Base-by-base conservation (phyloP, 35 echinoderm and acorn worm genomes). In the Anneissia japonica region DNA sequence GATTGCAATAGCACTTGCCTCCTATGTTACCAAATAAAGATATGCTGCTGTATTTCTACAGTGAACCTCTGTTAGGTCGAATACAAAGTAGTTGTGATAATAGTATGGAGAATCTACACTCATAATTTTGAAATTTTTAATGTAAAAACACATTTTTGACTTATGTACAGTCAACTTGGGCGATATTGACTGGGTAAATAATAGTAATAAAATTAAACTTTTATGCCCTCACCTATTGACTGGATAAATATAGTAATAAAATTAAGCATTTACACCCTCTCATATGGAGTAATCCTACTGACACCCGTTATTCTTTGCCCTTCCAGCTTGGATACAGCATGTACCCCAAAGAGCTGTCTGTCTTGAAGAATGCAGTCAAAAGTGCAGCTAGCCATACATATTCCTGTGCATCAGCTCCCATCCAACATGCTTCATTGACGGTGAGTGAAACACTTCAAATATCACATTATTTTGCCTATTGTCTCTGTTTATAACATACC, bases 321-420 rank as follows among this genome's bases (percentile, higher is more conserved):
- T 4, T 83, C 23, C 64, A 99, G 96, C 83, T 93, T 51, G 96
- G 96, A 21, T 99, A 94, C 79, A 85, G 81, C 46, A 91, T 99
- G 35, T 99, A 88, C 75, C 96, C 96, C 11, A 88, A 79, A 3
- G 79, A 90, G 32, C 46, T 99, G 32, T 31, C 83, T 1, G 83
- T 21, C 21, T 38, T 99, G 39, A 38, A 85, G 86, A 91, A 94
- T 37, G 79, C 92, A 38, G 87, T 99, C 1, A 35, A 73, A 1
- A 99, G 92, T 90, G 91, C 86, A 33, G 89, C 89, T 34, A 99
- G 96, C 72, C 89, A 99, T 79, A 99, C 96, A 0, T 93, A 99
- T 39, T 99, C 96, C 7, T 94, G 96, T 89, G 96, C 92, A 0
- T 81, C 96, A 38, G 82, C 86, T 12, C 96, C 96, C 28, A 83